Base-by-base conservation (phyloP, 35 echinoderm and acorn worm genomes). In the Apostichopus japonicus region DNA sequence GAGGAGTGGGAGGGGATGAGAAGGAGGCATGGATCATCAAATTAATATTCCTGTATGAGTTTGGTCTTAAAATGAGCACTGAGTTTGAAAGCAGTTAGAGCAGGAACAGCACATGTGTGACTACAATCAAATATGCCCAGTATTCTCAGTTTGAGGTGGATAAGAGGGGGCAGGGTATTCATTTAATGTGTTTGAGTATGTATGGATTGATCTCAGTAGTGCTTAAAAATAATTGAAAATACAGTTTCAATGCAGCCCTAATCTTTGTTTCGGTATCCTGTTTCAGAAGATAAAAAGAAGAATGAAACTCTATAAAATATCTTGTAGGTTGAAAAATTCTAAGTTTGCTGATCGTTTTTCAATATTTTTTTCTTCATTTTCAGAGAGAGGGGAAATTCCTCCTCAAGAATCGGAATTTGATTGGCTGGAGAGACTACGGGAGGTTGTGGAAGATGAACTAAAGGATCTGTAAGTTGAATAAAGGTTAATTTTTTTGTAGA, bases 391-490 rank as follows among this genome's bases (percentile, higher is more conserved):
- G 17, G 93, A 93, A 4, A 77, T 96, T n/a, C 24, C 67, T 11
- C 72, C 80, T 5, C 86, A 89, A 57, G 92, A 93, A 67, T 73
- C 92, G 70, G 97, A 98, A 57, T 14, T 63, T 91, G 73, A 94
- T 15, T 93, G 95, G 78, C 88, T 91, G 53, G 78, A 78, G 5
- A 94, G 97, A 79, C 88, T 98, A 10, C 24, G 78, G 10, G 95
- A 96, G 65, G 95, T 98, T 0, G 87, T 98, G n/a, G 80, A 96
- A n/a, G 87, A 95, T 15, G 94, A 93, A 55, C 55, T 96, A 10
- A 80, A 92, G 79, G 88, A 94, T 72, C 33, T 96, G 83, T 94
- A 94, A 87, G 95, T 94, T 72, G 9, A 67, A 10, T 67, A 19
- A 19, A 67, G 33, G 33, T 44, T 44, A 4, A 44, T 44, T 44